These are phyloP conservation scores for Orchesella flavescens DNA, from an alignment of 2,888 invertebrate genomes.

Conservation along the genomic window DNA sequence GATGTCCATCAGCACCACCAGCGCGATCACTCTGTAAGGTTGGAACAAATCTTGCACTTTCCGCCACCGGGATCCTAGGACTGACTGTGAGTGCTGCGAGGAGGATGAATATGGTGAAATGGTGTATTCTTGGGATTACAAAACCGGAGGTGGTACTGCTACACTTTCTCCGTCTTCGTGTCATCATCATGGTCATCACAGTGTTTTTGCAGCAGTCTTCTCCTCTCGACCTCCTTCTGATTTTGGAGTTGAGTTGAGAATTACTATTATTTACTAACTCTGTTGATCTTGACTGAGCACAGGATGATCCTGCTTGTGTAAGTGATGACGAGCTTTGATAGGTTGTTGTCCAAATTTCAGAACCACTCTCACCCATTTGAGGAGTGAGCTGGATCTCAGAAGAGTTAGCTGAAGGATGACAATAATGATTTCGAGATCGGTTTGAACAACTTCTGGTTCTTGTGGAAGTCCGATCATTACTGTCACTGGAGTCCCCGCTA, in stretches of 20 bases:
- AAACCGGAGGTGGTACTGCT: neutral
- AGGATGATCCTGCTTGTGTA: too few relatives aligned
- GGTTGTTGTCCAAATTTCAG: too few relatives aligned
- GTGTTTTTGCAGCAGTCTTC: too few relatives aligned
- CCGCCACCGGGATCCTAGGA: slow-evolving; percentile 39
- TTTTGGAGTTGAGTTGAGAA: too few relatives aligned
- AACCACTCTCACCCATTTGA: too few relatives aligned
- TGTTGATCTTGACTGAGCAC: too few relatives aligned
- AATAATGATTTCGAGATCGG: slow-evolving; percentile 1
- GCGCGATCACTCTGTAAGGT: neutral
- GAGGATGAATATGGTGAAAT: slow-evolving; percentile 30
- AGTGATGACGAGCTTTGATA: too few relatives aligned
- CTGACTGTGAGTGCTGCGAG: slow-evolving; percentile 1
- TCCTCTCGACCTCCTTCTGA: too few relatives aligned
- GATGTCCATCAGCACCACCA: neutral
- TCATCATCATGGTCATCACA: too few relatives aligned
- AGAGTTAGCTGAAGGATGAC: too few relatives aligned
- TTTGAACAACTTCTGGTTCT: neutral
- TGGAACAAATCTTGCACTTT: slow-evolving; percentile 37
- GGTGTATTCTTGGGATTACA: slow-evolving; percentile 9
- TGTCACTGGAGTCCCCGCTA: slow-evolving; percentile 47
- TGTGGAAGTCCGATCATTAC: slow-evolving; percentile 30
- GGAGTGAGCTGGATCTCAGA: too few relatives aligned
- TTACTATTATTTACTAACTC: too few relatives aligned
- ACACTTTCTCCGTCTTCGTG: neutral